Conservation (phyloP, 2,797 vertebrate species). For the Coilia nasus region DNA sequence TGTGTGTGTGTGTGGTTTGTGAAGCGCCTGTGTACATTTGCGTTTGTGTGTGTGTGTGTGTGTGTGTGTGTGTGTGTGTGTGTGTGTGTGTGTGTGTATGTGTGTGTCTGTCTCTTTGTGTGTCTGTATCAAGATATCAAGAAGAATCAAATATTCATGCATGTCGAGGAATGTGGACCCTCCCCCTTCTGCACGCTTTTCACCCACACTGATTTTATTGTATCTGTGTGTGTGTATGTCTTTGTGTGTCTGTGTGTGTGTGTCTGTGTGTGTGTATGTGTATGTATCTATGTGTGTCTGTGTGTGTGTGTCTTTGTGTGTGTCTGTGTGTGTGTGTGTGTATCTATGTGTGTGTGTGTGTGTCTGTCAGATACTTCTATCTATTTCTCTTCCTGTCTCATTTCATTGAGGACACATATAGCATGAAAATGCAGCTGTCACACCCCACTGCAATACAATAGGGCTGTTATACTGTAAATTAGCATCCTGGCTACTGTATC, state of each 20-base stretch:
- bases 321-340: conserved; percentile 5
- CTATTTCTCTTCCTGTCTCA: too few relatives aligned
- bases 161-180: not conserved
- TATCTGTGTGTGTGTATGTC: not conserved
- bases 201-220: not conserved
- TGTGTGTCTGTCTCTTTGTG: not conserved
- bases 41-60: not conserved
- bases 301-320: too few relatives aligned
- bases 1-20: too few relatives aligned
- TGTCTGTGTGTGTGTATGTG: not conserved
- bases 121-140: not conserved
- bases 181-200: not conserved
- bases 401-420: too few relatives aligned
- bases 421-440: too few relatives aligned
- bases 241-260: not conserved
- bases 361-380: not conserved
- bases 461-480: too few relatives aligned
- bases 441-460: too few relatives aligned
- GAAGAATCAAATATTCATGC: not conserved
- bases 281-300: not conserved
- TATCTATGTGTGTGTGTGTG: not conserved
- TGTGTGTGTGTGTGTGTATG: too few relatives aligned
- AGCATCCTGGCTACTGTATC: too few relatives aligned
- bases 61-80: not conserved
- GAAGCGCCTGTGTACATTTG: too few relatives aligned